Conservation (phyloP, 2,113 vertebrate genomes). For the Hydrochoerus hydrochaeris region DNA sequence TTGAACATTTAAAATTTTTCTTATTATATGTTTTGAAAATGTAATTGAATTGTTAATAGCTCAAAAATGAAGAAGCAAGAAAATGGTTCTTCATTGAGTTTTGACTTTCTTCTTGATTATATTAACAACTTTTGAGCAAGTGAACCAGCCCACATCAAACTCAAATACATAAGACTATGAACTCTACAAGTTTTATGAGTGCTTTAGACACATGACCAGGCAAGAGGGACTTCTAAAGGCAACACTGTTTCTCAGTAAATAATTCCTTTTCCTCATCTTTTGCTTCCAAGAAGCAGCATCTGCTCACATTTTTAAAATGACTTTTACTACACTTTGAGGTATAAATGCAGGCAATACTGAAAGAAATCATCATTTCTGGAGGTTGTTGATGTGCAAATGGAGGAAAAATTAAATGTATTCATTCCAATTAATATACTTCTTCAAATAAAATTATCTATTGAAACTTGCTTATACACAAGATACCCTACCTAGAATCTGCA, state of each 20-base stretch:
- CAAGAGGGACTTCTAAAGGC: background rate
- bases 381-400: background rate
- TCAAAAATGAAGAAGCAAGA: conserved; percentile 41
- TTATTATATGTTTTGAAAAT: conserved; percentile 54
- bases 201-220: background rate
- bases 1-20: conserved; percentile 37
- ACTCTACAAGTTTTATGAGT: background rate
- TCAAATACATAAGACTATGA: background rate
- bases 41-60: conserved; percentile 60
- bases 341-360: background rate
- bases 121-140: conserved; percentile 46
- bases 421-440: background rate
- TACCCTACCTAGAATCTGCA: background rate
- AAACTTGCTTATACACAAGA: background rate
- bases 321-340: background rate
- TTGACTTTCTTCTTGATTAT: conserved; percentile 61
- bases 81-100: conserved; percentile 53
- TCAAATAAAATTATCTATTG: background rate
- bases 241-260: background rate
- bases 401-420: background rate
- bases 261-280: background rate
- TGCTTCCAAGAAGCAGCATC: background rate
- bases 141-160: conserved; percentile 29
- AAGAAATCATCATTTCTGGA: background rate
- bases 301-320: background rate